Evolutionary conservation across 2,888 invertebrate genomes (phyloP).

Genomic region (Patella caerulea): DNA sequence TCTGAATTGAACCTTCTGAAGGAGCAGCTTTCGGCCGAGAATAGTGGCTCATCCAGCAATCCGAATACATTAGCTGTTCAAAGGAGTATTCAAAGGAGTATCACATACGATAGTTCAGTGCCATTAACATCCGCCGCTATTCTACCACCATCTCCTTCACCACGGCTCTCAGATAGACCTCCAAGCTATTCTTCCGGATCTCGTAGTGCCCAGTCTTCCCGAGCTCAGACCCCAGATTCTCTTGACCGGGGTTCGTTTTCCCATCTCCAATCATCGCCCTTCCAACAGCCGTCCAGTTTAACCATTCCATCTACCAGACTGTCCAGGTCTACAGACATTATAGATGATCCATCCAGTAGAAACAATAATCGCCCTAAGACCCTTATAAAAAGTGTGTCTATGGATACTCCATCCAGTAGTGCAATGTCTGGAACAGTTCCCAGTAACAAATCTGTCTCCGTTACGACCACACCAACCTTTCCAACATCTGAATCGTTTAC

Average conservation of each 20-base stretch:
- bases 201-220: constrained; percentile 52
- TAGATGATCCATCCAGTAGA: constrained; percentile 26
- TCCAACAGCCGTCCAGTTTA: constrained; percentile 64
- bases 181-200: constrained; percentile 51
- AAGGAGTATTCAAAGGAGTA: constrained; percentile 16
- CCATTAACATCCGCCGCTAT: not conserved
- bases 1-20: constrained; percentile 52
- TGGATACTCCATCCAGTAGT: constrained; percentile 44
- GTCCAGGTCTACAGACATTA: constrained; percentile 17
- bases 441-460: constrained; percentile 21
- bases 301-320: constrained; percentile 57
- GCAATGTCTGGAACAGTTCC: constrained; percentile 10
- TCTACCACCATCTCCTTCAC: constrained; percentile 27
- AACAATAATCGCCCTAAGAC: constrained; percentile 33
- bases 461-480: constrained; percentile 35
- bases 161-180: constrained; percentile 25
- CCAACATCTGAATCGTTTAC: constrained; percentile 27
- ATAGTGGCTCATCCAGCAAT: not conserved
- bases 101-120: constrained; percentile 32
- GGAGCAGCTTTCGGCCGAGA: constrained; percentile 46
- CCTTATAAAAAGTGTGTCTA: constrained; percentile 49
- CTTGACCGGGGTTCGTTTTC: constrained; percentile 20
- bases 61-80: constrained; percentile 9
- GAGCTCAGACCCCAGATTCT: constrained; percentile 48
- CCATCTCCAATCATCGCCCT: constrained; percentile 46